These are phyloP conservation scores for Mesorhabditis spiculigera DNA, from an alignment of 2,888 invertebrate species.

Conservation along the genomic window DNA sequence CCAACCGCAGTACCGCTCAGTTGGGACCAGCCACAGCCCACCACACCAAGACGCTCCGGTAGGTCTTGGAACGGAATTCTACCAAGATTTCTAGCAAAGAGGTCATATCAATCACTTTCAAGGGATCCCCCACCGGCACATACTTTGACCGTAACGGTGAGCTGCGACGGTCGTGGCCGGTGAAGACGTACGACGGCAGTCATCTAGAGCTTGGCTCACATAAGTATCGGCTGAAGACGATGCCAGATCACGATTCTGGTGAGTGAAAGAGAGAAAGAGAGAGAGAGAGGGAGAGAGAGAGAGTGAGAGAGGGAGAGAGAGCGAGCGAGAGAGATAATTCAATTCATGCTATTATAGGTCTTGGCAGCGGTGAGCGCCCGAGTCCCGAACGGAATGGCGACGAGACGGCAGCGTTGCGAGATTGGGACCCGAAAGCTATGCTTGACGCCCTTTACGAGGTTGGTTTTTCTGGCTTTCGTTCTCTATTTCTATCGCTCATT, in stretches of 20 bases:
- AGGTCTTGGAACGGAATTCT: too few relatives aligned
- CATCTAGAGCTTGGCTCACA: conserved; percentile 8
- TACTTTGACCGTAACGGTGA: neutral
- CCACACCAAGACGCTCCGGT: too few relatives aligned
- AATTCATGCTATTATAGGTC: too few relatives aligned
- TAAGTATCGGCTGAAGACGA: conserved; percentile 13
- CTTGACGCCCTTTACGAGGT: conserved; percentile 15
- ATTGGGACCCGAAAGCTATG: conserved; percentile 38
- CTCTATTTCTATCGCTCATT: too few relatives aligned
- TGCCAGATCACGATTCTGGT: neutral
- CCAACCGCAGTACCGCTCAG: too few relatives aligned
- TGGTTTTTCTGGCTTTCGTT: too few relatives aligned
- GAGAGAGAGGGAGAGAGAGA: conserved; percentile 7
- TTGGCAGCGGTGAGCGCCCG: conserved; percentile 22
- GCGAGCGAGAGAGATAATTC: too few relatives aligned
- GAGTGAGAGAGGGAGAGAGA: neutral
- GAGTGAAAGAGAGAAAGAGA: too few relatives aligned
- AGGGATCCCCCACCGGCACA: neutral
- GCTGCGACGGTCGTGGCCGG: conserved; percentile 15
- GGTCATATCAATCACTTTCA: too few relatives aligned
- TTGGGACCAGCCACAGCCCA: too few relatives aligned
- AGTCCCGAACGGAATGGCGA: conserved; percentile 23
- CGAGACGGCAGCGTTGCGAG: conserved; percentile 28
- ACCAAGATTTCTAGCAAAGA: too few relatives aligned
- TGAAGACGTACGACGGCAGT: conserved; percentile 17